Evolutionary conservation across 2,113 vertebrate genomes (phyloP).

Genomic region (Typhlomys cinereus): DNA sequence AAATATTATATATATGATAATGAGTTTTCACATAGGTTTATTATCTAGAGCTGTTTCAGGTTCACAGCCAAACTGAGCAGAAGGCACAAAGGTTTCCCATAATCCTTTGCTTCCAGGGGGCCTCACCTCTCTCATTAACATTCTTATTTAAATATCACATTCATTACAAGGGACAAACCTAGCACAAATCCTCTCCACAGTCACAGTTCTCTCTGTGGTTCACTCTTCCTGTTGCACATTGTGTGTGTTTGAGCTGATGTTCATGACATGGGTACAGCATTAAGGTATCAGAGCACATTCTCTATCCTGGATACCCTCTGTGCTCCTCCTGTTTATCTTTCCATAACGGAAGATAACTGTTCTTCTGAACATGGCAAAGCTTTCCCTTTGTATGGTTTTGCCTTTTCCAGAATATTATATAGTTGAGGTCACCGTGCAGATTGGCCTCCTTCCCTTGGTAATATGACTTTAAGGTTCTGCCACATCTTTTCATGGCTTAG

Average conservation of each 20-base stretch:
- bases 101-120: not conserved
- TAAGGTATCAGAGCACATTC: not conserved
- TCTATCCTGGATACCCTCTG: not conserved
- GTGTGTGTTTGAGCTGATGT: not conserved
- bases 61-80: not conserved
- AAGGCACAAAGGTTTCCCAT: not conserved
- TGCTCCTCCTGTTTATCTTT: not conserved
- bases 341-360: too few species aligned
- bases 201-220: not conserved
- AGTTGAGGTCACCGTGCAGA: too few species aligned
- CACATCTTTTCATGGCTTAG: not conserved
- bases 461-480: not conserved
- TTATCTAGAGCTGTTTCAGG: not conserved
- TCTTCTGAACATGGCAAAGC: too few species aligned
- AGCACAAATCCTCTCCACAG: not conserved
- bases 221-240: not conserved
- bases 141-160: not conserved
- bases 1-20: not conserved
- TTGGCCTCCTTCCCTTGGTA: not conserved
- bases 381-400: too few species aligned
- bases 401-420: too few species aligned
- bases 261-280: not conserved
- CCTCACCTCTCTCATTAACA: not conserved
- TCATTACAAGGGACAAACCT: not conserved
- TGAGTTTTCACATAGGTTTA: not conserved